Conservation (phyloP, 2,888 invertebrate species). For the Caenorhabditis zanzibari region DNA sequence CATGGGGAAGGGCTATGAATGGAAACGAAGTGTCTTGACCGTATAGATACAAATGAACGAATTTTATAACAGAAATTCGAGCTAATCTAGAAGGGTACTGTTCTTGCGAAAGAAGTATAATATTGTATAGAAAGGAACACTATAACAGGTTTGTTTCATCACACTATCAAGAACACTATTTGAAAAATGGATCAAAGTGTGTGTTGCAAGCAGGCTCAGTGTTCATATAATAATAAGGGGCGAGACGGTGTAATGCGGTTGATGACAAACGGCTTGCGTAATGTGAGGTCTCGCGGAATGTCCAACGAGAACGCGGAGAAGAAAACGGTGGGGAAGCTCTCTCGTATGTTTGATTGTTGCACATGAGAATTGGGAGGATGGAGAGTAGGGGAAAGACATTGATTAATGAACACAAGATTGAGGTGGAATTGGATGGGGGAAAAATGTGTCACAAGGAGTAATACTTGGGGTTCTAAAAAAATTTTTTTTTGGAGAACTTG, state of each 20-base stretch:
- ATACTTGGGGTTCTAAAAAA: background rate
- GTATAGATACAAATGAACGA: slow-evolving; percentile 35
- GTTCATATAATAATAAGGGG: slow-evolving; percentile 63
- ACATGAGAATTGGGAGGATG: slow-evolving; percentile 19
- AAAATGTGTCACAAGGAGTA: background rate
- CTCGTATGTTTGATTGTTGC: slow-evolving; percentile 63
- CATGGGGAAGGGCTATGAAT: slow-evolving; percentile 26
- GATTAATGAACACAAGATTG: slow-evolving; percentile 38
- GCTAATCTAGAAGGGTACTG: background rate
- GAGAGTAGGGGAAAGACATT: slow-evolving; percentile 3
- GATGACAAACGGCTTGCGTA: slow-evolving; percentile 67
- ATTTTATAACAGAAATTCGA: background rate
- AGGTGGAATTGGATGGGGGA: background rate
- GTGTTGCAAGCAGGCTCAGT: slow-evolving; percentile 45
- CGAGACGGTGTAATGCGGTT: slow-evolving; percentile 64
- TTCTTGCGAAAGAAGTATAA: background rate
- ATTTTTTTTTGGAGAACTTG: no score
- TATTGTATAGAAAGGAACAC: background rate
- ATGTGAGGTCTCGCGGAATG: slow-evolving; percentile 61
- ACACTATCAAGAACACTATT: slow-evolving; percentile 42
- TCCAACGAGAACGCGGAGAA: slow-evolving; percentile 37
- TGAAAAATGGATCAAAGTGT: slow-evolving; percentile 42
- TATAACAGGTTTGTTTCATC: no score
- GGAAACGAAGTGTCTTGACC: slow-evolving; percentile 44
- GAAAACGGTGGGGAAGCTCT: slow-evolving; percentile 17